These are phyloP conservation scores for Homarus americanus DNA, from an alignment of 1,140 invertebrate species.

Conservation along the genomic window DNA sequence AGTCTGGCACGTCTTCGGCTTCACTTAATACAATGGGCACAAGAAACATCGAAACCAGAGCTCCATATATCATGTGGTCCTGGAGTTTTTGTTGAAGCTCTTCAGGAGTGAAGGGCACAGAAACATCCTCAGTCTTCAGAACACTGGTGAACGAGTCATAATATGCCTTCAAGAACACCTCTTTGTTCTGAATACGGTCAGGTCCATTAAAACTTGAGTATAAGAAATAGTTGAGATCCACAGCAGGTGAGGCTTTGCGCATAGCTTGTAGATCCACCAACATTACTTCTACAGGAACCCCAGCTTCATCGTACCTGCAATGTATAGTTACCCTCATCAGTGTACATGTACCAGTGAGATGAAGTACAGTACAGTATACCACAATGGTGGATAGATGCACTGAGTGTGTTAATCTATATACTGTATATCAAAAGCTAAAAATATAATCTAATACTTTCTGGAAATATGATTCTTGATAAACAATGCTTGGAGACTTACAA, in stretches of 20 bases:
- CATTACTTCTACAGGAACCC: conserved; percentile 48
- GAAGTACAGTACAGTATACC: not conserved
- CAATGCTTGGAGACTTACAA: too few relatives aligned
- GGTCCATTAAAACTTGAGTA: conserved; percentile 52
- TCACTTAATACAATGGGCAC: conserved; percentile 44
- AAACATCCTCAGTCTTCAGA: not conserved
- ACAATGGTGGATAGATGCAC: not conserved
- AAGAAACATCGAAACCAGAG: conserved; percentile 11
- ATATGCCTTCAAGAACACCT: conserved; percentile 25
- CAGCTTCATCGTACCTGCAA: conserved; percentile 54
- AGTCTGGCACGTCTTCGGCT: conserved; percentile 14
- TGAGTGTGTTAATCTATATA: too few relatives aligned
- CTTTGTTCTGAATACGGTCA: conserved; percentile 12
- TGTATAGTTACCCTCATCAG: not conserved
- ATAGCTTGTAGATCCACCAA: conserved; percentile 57
- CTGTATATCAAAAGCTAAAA: too few relatives aligned
- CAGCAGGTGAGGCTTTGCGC: conserved; percentile 47
- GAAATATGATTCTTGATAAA: not conserved
- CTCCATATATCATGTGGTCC: conserved; percentile 7
- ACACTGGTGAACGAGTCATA: conserved; percentile 15
- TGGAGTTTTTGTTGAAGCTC: conserved; percentile 46
- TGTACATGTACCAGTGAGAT: not conserved
- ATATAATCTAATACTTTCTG: not conserved
- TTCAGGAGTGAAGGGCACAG: conserved; percentile 14
- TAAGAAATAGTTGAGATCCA: conserved; percentile 64